Percentiles rank a stretch among this genome's conserved stretches.
Evolutionary conservation across 2,113 vertebrate species (phyloP).

Genomic region (Bettongia penicillata): DNA sequence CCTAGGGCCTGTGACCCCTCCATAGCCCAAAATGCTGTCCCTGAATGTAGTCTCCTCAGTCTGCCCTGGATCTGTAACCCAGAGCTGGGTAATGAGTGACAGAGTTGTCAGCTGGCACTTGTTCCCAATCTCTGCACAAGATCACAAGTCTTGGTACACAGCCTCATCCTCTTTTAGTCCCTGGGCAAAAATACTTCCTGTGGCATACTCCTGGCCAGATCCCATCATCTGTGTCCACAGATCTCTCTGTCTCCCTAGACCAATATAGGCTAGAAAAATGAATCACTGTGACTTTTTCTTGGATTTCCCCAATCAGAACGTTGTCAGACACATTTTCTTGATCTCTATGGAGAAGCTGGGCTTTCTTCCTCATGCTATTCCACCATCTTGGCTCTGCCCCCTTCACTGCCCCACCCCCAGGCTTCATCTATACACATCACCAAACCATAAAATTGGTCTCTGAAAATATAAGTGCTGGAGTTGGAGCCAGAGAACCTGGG

Average conservation of each 20-base stretch:
- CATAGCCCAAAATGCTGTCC: background rate
- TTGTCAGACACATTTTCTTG: background rate
- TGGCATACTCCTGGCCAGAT: background rate
- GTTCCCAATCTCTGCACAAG: background rate
- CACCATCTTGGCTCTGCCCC: background rate
- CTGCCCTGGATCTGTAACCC: background rate
- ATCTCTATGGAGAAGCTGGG: background rate
- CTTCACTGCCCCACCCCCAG: background rate
- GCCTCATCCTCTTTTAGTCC: background rate
- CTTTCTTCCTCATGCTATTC: background rate
- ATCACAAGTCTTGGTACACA: background rate
- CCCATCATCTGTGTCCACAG: background rate
- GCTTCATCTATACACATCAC: background rate
- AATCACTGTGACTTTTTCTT: background rate
- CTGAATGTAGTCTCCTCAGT: background rate
- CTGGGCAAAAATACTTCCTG: background rate
- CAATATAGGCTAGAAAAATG: background rate
- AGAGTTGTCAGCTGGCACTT: background rate
- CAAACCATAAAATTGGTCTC: background rate
- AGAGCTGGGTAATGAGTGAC: background rate
- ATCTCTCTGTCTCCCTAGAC: background rate
- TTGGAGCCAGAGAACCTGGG: background rate
- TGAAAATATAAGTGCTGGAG: background rate
- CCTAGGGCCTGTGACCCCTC: background rate
- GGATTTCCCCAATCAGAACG: background rate